Evolutionary conservation across 2,888 invertebrate species (phyloP), one percentile per base, ranked within the genome.

Genomic region (Kuschelorhynchus macadamiae): DNA sequence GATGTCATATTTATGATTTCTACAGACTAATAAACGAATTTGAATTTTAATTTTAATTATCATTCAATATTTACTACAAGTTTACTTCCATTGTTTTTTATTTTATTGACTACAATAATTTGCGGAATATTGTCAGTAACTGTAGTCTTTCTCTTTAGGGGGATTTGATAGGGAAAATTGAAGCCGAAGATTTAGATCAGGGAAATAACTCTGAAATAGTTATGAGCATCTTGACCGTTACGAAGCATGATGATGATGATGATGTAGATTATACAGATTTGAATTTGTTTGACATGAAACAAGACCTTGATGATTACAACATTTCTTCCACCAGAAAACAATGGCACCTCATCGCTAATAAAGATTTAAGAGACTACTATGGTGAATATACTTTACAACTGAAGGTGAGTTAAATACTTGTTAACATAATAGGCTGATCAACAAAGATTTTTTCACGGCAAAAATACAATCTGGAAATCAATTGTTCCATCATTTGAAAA

Each of bases 311-410:
- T 14, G 55, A 74, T 41, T 76, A 81, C 25, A 82, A 83, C 44
- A 76, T 81, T 8, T 68, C 65, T 83, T 60, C 39, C n/a, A 71
- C 71, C 7, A 25, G 44, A 5, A 75, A 74, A 44, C 50, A 82
- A 33, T 87, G 85, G 3, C 83, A 85, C 61, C 79, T 89, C 5
- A 80, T 82, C 70, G 84, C 87, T 0, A 76, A 77, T 0, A 80
- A 82, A 73, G 80, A 84, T 67, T 77, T 90, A 25, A 82, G 79
- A 71, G 87, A 86, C 0, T 87, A 84, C 75, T 89, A 88, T 85
- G 90, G 90, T 30, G 84, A 84, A 1, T 89, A 88, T 78, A 78
- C 77, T 9, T 80, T 90, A 55, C 80, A 81, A 67, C 84, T 90
- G 36, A 71, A 78, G 80, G 89, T 89, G 79, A 80, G 71, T 71